A percentile compares a stretch with the other conserved stretches of the same genome.
phyloP scores from a whole-genome alignment of 1,140 invertebrate genomes.

The Ips typographus region DNA sequence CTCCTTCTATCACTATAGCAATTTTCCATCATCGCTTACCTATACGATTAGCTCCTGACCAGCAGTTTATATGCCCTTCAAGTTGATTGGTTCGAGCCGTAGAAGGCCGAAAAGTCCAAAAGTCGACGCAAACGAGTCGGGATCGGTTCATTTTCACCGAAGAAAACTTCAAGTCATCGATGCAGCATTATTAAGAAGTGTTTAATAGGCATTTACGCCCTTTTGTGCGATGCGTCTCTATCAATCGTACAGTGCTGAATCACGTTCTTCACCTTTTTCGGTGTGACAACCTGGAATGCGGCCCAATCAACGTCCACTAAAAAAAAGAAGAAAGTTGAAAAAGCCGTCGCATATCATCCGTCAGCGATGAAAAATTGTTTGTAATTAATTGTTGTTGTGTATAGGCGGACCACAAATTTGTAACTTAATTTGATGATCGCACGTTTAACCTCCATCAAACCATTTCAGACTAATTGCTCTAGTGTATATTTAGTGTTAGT shows the following conservation, averaged over 20 bases:
- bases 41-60: too few relatives aligned
- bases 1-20: too few relatives aligned
- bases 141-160: not conserved
- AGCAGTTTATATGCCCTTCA: too few relatives aligned
- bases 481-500: too few relatives aligned
- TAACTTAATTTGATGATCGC: constrained; percentile 15
- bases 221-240: constrained; percentile 35
- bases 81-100: too few relatives aligned
- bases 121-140: not conserved
- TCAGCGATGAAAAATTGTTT: constrained; percentile 35
- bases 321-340: constrained; percentile 17
- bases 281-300: constrained; percentile 32
- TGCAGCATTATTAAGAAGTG: constrained; percentile 36
- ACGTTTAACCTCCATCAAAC: not conserved
- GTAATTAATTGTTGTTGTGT: constrained; percentile 25
- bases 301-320: constrained; percentile 31
- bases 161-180: constrained; percentile 19
- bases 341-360: constrained; percentile 18
- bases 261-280: constrained; percentile 13
- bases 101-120: too few relatives aligned
- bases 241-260: constrained; percentile 21
- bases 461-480: too few relatives aligned
- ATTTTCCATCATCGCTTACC: too few relatives aligned
- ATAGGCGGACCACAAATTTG: constrained; percentile 6
- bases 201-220: constrained; percentile 38